These are phyloP conservation scores for Lordiphosa fenestrarum DNA, from an alignment of 2,888 invertebrate genomes.

Conservation along the genomic window DNA sequence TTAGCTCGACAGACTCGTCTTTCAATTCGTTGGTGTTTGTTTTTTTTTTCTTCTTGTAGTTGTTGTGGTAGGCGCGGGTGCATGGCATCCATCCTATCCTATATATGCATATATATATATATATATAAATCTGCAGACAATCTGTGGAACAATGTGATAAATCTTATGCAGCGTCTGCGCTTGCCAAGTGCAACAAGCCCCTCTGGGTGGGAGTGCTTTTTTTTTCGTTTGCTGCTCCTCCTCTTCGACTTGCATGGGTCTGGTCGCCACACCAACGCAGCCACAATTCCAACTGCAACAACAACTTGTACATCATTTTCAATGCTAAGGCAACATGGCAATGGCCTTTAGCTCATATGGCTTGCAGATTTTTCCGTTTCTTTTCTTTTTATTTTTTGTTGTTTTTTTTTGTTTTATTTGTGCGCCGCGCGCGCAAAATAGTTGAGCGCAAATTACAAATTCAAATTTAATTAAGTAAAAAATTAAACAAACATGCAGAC, in stretches of 20 bases:
- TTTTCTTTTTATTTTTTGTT: not conserved
- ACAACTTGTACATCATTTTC: slow-evolving; percentile 75
- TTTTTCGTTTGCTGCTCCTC: slow-evolving; percentile 5
- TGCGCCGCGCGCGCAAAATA: slow-evolving; percentile 42
- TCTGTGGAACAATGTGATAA: slow-evolving; percentile 78
- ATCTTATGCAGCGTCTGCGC: slow-evolving; percentile 59
- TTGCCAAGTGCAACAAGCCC: slow-evolving; percentile 50
- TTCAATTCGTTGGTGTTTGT: slow-evolving; percentile 19
- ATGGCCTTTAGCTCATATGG: slow-evolving; percentile 67
- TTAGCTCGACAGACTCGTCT: slow-evolving; percentile 24
- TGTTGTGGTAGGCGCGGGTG: slow-evolving; percentile 67
- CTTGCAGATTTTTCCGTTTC: slow-evolving; percentile 64
- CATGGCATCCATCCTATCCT: slow-evolving; percentile 39
- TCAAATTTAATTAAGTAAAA: slow-evolving; percentile 74
- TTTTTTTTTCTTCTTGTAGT: slow-evolving; percentile 13
- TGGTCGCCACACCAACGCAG: slow-evolving; percentile 68
- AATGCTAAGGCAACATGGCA: slow-evolving; percentile 72
- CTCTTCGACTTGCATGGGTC: slow-evolving; percentile 25
- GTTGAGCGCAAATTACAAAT: slow-evolving; percentile 70
- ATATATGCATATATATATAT: slow-evolving; percentile 5
- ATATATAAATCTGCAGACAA: slow-evolving; percentile 67
- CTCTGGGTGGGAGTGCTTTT: slow-evolving; percentile 68
- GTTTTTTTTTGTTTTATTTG: slow-evolving; percentile 19
- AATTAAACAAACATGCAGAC: slow-evolving; percentile 72
- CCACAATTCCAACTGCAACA: slow-evolving; percentile 38